Evolutionary conservation across 1,140 invertebrate genomes (phyloP), one percentile per base, ranked within the genome.

Genomic region (Vollenhovia emeryi): DNA sequence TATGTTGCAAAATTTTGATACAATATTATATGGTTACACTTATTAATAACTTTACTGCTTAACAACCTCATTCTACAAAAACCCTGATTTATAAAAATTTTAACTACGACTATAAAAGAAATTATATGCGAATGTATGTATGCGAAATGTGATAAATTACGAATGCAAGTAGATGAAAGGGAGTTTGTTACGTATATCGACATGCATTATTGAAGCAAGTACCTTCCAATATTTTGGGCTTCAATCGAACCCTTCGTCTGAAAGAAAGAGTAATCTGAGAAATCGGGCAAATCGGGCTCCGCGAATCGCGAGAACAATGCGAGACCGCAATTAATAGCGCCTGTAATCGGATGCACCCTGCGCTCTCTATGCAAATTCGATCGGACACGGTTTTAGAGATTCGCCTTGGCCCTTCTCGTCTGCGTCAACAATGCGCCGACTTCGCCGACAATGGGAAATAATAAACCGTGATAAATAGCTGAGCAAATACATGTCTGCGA

Each of bases 391-490:
- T 94, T 95, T 94, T 92, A 91, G 91, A 93, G 93, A 95, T 95
- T 94, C 90, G 91, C 89, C 89, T 76, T 90, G 93, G 92, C 91
- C 92, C 93, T 92, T 60, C 90, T 92, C 88, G 86, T 91, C n/a
- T n/a, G 62, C 89, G 85, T 88, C 90, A 91, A 94, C 93, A 94
- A 93, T 93, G 90, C 92, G 89, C 36, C 93, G 91, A 94, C 91
- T 92, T 86, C 69, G 74, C 86, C 86, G 93, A 95, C 94, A 95
- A 95, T 95, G 90, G 92, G 92, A 94, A 95, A 94, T 95, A 95
- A 95, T 95, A 95, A 95, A 95, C 94, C 94, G 93, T 95, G 94
- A 95, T 95, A 95, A 95, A 95, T 95, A 94, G 94, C 93, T 93
- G 85, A 92, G 94, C 93, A 95, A 95, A 95, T 95, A 95, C 86